phyloP scores from a whole-genome alignment of 2,888 invertebrate species.

The Campaea margaritaria region DNA sequence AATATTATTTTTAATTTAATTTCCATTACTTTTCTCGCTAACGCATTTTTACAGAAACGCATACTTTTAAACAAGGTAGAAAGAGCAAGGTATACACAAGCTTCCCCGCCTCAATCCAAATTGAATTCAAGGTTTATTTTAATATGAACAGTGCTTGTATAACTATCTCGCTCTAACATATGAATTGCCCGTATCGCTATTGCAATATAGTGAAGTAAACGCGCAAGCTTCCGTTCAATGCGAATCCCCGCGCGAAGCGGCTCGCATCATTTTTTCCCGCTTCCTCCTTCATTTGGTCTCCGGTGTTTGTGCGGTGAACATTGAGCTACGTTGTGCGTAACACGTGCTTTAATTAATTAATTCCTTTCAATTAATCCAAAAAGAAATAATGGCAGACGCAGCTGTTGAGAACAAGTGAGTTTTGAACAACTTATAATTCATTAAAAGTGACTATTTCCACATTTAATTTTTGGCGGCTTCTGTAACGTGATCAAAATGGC shows the following conservation, averaged over 20 bases:
- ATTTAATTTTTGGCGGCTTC: slow-evolving; percentile 77
- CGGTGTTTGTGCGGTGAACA: slow-evolving; percentile 82
- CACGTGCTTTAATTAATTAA: slow-evolving; percentile 73
- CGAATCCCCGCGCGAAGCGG: slow-evolving; percentile 68
- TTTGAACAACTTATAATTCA: slow-evolving; percentile 49
- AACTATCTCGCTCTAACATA: slow-evolving; percentile 57
- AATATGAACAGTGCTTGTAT: slow-evolving; percentile 49
- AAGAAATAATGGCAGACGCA: slow-evolving; percentile 88
- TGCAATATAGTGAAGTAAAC: slow-evolving; percentile 59
- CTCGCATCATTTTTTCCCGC: slow-evolving; percentile 70
- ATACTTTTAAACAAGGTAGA: slow-evolving; percentile 64
- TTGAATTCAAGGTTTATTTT: slow-evolving; percentile 72
- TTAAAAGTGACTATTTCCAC: slow-evolving; percentile 44
- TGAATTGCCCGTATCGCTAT: slow-evolving; percentile 42
- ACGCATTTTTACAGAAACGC: not conserved
- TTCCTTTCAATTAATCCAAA: slow-evolving; percentile 56
- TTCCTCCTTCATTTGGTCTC: slow-evolving; percentile 81
- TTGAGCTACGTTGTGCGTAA: slow-evolving; percentile 71
- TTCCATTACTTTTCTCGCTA: slow-evolving; percentile 2
- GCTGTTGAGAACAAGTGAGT: slow-evolving; percentile 89
- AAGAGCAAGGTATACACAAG: slow-evolving; percentile 67
- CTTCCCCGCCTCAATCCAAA: slow-evolving; percentile 55
- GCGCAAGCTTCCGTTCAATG: slow-evolving; percentile 64
- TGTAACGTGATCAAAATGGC: slow-evolving; percentile 85
- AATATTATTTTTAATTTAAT: too few relatives aligned